Conservation (phyloP, 1,140 invertebrate genomes). For the Drosophila saltans region DNA sequence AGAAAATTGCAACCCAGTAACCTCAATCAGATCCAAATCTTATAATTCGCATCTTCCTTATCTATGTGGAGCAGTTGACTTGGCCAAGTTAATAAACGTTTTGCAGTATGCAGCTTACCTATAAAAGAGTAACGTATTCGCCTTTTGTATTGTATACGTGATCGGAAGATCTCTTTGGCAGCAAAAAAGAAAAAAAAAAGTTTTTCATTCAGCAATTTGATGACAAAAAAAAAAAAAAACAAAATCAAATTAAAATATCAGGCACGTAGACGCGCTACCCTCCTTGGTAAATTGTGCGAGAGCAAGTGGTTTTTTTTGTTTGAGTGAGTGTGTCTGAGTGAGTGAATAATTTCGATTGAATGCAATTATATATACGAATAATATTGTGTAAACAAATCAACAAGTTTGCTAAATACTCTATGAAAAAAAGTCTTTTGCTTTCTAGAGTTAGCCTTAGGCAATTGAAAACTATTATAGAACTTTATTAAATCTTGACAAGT, state of each 20-base stretch:
- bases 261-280: constrained; percentile 49
- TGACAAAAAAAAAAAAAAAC: not conserved
- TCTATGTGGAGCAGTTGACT: constrained; percentile 39
- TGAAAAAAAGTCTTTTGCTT: not conserved
- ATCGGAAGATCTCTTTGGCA: constrained; percentile 19
- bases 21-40: constrained; percentile 1
- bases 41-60: constrained; percentile 6
- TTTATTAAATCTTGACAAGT: too few species aligned
- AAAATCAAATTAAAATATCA: constrained; percentile 45
- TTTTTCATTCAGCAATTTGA: constrained; percentile 59
- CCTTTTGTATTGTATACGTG: constrained; percentile 51
- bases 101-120: constrained; percentile 11
- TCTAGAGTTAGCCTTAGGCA: too few species aligned
- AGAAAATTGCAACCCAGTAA: not conserved
- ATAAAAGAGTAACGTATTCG: constrained; percentile 51
- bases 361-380: constrained; percentile 28
- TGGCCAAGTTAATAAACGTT: not conserved
- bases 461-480: too few species aligned
- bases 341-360: constrained; percentile 33
- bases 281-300: constrained; percentile 19
- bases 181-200: constrained; percentile 29
- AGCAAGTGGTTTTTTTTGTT: constrained; percentile 14
- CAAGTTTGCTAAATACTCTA: not conserved
- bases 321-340: constrained; percentile 36
- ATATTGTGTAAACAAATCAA: constrained; percentile 42